phyloP scores from a whole-genome alignment of 2,888 invertebrate genomes.

The Argyra leucocephala region DNA sequence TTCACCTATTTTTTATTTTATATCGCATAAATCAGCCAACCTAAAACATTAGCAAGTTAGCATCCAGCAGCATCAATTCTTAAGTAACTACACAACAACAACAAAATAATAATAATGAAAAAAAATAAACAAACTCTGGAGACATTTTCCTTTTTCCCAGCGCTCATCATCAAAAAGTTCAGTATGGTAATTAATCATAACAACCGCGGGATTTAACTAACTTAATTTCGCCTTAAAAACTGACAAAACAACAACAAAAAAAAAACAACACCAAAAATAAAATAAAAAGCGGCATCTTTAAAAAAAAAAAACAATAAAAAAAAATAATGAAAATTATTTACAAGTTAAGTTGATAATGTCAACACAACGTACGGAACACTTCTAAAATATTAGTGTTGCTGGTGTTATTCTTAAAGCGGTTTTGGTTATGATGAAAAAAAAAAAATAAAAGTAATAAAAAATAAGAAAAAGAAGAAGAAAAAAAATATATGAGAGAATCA shows the following conservation, averaged over 20 bases:
- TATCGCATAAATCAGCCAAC: not conserved
- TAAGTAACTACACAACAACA: no score
- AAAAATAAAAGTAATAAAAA: no score
- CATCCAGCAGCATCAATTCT: no score
- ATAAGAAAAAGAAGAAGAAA: not conserved
- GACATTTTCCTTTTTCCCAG: not conserved
- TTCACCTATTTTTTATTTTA: not conserved
- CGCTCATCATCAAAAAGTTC: not conserved
- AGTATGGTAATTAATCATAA: not conserved
- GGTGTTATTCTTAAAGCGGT: not conserved
- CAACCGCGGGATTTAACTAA: not conserved
- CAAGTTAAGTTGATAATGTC: not conserved
- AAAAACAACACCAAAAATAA: not conserved
- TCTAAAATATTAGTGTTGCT: no score
- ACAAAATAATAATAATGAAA: no score
- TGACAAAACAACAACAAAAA: no score
- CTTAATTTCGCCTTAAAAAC: not conserved
- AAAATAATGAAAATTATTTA: no score
- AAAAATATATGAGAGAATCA: not conserved
- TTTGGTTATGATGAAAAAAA: no score
- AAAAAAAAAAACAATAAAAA: no score
- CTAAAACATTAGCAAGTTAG: not conserved
- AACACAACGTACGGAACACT: not conserved
- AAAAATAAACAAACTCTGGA: not conserved
- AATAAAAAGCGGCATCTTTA: not conserved